Conservation (phyloP, 2,797 vertebrate genomes). For the Coregonus ussuriensis region DNA sequence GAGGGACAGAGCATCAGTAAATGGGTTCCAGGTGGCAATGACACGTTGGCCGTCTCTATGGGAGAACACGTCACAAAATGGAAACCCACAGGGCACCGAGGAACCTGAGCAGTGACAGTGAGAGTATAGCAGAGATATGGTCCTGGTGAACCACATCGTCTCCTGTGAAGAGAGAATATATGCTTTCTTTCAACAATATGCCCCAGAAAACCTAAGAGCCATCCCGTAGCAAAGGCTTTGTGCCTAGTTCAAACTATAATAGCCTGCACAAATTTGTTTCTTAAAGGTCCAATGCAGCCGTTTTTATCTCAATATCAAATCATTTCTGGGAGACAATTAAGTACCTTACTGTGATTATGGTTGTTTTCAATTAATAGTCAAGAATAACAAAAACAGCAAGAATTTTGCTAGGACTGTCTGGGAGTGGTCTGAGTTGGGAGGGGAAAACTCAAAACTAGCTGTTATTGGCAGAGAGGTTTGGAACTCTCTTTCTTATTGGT, state of each 20-base stretch:
- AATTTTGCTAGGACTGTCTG: no score
- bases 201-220: background rate
- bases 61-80: conserved; percentile 6
- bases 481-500: no score
- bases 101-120: background rate
- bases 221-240: background rate
- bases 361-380: no score
- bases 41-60: conserved; percentile 13
- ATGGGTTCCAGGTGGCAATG: conserved; percentile 9
- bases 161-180: background rate
- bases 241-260: background rate
- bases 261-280: background rate
- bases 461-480: no score
- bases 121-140: background rate
- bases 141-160: background rate
- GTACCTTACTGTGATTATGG: no score
- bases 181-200: background rate
- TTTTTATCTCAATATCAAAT: no score
- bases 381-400: no score
- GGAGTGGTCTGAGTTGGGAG: no score
- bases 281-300: background rate
- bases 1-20: conserved; percentile 4
- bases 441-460: no score
- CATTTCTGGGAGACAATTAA: no score
- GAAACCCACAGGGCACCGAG: conserved; percentile 12